Evolutionary conservation across 2,888 invertebrate species (phyloP).

Genomic region (Drosophila nr. fundita): DNA sequence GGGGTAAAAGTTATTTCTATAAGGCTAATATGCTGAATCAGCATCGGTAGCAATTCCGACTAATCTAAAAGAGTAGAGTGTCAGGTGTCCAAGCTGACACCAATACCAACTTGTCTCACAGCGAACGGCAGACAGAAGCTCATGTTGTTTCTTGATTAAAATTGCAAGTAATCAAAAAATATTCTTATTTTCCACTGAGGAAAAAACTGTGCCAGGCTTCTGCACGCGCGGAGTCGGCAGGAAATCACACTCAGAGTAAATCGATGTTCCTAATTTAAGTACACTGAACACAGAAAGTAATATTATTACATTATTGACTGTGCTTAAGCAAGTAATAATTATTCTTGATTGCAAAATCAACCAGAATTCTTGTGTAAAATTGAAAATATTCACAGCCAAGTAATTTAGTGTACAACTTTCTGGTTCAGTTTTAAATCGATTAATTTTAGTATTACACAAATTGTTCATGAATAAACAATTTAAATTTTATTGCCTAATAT

Average conservation of each 20-base stretch:
- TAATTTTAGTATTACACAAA: neutral
- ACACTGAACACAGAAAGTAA: neutral
- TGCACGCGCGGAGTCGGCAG: constrained; percentile 25
- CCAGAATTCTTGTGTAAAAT: neutral
- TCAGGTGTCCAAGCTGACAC: constrained; percentile 64
- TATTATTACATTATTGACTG: neutral
- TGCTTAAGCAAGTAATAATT: neutral
- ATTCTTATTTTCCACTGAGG: constrained; percentile 50
- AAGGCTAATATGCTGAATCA: constrained; percentile 10
- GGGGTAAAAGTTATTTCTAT: neutral
- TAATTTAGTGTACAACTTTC: neutral
- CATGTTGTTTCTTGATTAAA: constrained; percentile 69
- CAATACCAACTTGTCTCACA: constrained; percentile 43
- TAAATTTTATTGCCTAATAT: neutral
- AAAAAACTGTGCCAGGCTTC: constrained; percentile 55
- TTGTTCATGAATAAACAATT: neutral
- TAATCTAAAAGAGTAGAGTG: constrained; percentile 48
- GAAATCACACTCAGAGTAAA: neutral
- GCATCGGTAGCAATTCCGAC: constrained; percentile 48
- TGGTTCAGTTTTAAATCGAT: neutral
- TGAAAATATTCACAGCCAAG: neutral
- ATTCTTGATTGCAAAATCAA: neutral
- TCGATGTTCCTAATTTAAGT: neutral
- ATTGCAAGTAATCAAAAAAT: constrained; percentile 62
- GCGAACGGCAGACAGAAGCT: constrained; percentile 12